These are phyloP conservation scores for Ophion costatus DNA, from an alignment of 2,888 invertebrate species.

Conservation along the genomic window DNA sequence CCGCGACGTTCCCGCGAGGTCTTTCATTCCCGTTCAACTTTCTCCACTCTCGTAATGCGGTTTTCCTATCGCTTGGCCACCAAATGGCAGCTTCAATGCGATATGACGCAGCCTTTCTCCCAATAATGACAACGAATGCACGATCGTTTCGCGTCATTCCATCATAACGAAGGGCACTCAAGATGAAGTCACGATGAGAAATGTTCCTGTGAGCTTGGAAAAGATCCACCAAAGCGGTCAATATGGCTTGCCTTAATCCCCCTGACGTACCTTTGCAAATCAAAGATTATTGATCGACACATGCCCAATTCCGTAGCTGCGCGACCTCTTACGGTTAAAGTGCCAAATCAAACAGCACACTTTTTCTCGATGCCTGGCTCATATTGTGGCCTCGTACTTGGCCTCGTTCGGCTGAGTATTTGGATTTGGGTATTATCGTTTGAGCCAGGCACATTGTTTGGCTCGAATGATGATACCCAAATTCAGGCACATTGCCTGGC, in stretches of 20 bases:
- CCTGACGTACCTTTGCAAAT: neutral
- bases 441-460: too few species aligned
- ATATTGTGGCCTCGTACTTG: too few species aligned
- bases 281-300: too few species aligned
- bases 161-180: neutral
- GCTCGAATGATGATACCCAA: too few species aligned
- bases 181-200: neutral
- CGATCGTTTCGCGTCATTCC: neutral
- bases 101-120: constrained; percentile 18
- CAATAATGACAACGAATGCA: neutral
- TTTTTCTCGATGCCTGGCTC: too few species aligned
- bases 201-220: neutral
- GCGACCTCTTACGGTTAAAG: too few species aligned
- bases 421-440: too few species aligned
- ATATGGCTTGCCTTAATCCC: neutral
- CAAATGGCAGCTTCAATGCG: neutral
- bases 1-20: constrained; percentile 21
- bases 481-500: too few species aligned
- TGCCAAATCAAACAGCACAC: too few species aligned
- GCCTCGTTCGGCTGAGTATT: too few species aligned
- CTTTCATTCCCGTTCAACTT: constrained; percentile 22
- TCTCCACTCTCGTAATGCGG: constrained; percentile 30
- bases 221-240: neutral
- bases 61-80: constrained; percentile 1
- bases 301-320: too few species aligned